Evolutionary conservation across 2,888 invertebrate species (phyloP), one percentile per base, ranked within the genome.

Genomic region (Oligia latruncula): DNA sequence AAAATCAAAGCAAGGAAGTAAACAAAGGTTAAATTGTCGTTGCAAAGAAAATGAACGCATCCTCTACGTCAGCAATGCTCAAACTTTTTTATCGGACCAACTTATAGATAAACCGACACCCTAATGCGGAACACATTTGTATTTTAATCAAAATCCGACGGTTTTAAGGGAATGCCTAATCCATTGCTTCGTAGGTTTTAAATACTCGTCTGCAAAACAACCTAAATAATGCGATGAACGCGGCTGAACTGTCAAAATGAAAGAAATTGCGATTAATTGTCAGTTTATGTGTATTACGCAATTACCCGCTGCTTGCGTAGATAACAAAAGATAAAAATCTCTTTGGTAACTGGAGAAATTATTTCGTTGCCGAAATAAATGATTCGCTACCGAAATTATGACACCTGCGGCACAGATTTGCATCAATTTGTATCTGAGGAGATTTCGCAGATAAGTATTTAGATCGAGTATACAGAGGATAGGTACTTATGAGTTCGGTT

Each of bases 21-120:
- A 76, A 81, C 78, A 77, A 75, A 74, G 40, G 62, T 62, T 49
- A 65, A 77, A 80, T 78, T 77, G 75, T 43, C 58, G 60, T 65
- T 84, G 71, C 67, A 80, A 81, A 81, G 74, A 81, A 83, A 82
- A 79, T 80, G 67, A 82, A 80, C 49, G 43, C 77, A 78, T 84
- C 70, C 71, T 73, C 17, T 78, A 13, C 1, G 8, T n/a, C 74
- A 73, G 66, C 15, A n/a, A 9, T 55, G 5, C 70, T 74, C 70
- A 85, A 85, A 75, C 58, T 68, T 81, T 60, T 62, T 15, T 71
- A 9, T 15, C 6, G 4, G 15, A 49, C n/a, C 6, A 11, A 2
- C 3, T 49, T 20, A 1, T 29, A 49, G 3, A 23, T 23, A 55
- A 55, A 55, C 20, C 8, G 55, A 23, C 55, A 55, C 8, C 23